Base-by-base conservation (phyloP, 2,113 vertebrate genomes). In the Paraplagusia blochii region DNA sequence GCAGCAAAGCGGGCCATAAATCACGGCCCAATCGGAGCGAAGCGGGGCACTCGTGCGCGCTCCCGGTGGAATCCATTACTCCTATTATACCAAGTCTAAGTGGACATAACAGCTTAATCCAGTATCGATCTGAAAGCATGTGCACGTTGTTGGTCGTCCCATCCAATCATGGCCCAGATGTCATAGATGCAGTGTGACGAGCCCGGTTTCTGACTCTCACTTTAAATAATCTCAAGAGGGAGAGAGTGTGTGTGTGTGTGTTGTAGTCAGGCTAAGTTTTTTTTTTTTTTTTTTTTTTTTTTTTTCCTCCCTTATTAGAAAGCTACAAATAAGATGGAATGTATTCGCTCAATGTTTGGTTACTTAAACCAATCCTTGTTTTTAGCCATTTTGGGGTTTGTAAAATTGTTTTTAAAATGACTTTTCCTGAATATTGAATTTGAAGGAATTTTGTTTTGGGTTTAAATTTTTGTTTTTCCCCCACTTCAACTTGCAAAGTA, bases 31-130 rank as follows among this genome's bases (percentile, higher is more conserved):
- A 77, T 69, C 58, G 12, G 57, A 69, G 58, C 66, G 12, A 66
- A 81, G 79, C 66, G 48, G 54, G 61, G 49, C 39, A 14, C 50
- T 34, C 77, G 54, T 61, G 49, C 39, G 14, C 50, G 33, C 77
- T 51, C 70, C 62, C 62, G 4, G 66, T 68, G 58, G 75, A 85
- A 82, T 78, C 75, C 76, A 85, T 86, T 83, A 83, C 61, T 79
- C 66, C 74, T 73, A 84, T 85, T 77, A 79, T 77, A 77, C 82
- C 74, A 64, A 75, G 59, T 72, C 66, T 86, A 85, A 86, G 71
- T 86, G 84, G 79, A 88, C 82, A 81, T 67, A 79, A 84, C 73
- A 60, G 73, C 79, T 81, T 85, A 77, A 88, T 85, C 82, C 66
- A 65, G 67, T 82, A 86, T 85, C 42, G 84, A 86, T 81, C 80